A percentile compares a stretch with the other conserved stretches of the same genome.
Conservation (phyloP, 1,140 invertebrate genomes). For the Diachasma alloeum region DNA sequence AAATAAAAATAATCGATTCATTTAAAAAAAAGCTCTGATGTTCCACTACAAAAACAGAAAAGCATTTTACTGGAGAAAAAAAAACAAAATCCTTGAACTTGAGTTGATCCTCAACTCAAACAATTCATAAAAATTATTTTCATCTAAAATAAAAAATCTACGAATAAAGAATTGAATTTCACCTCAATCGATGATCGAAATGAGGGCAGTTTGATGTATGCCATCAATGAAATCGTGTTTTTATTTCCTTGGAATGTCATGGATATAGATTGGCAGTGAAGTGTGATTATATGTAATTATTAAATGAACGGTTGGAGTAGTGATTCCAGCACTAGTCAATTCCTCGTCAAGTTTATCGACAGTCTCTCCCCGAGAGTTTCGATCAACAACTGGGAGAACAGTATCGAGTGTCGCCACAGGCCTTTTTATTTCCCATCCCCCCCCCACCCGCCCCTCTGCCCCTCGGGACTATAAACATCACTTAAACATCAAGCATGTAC, state of each 20-base stretch:
- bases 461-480: background rate
- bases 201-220: background rate
- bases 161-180: too few species aligned
- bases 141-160: too few species aligned
- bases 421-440: background rate
- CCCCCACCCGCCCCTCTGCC: background rate
- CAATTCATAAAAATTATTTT: too few species aligned
- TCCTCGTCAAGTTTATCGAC: background rate
- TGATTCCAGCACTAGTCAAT: background rate
- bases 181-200: background rate
- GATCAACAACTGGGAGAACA: background rate
- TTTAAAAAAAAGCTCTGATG: too few species aligned
- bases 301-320: background rate
- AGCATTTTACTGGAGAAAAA: too few species aligned
- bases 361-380: background rate
- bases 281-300: background rate
- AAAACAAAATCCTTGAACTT: too few species aligned
- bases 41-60: too few species aligned
- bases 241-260: background rate
- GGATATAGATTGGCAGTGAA: background rate
- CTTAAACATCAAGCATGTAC: background rate
- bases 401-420: background rate
- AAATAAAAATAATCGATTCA: too few species aligned
- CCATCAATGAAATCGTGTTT: background rate
- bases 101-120: too few species aligned